Conservation (phyloP, 2,113 vertebrate species). For the Thalassarche chlororhynchos region DNA sequence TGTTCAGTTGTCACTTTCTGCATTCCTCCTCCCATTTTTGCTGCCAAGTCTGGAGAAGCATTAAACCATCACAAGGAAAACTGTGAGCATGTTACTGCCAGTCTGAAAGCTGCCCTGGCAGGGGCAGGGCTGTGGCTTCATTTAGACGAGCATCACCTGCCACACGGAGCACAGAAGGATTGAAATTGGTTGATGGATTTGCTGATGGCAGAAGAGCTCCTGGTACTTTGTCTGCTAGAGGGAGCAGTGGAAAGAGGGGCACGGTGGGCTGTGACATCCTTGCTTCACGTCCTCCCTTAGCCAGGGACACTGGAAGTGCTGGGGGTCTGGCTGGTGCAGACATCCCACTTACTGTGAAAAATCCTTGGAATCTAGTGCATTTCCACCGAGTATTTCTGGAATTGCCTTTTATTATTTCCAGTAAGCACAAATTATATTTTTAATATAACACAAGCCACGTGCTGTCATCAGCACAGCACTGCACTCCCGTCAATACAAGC, state of each 20-base stretch:
- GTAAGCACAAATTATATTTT: background rate
- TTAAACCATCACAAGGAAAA: background rate
- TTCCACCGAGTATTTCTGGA: background rate
- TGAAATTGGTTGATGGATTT: background rate
- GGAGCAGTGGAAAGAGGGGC: background rate
- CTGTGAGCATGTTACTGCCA: background rate
- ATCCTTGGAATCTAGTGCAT: background rate
- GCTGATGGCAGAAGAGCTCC: background rate
- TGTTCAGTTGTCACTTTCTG: background rate
- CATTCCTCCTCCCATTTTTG: background rate
- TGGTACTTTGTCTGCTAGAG: too few species aligned
- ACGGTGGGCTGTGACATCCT: background rate
- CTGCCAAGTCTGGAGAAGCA: background rate
- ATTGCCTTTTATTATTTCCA: background rate
- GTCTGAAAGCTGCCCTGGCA: background rate
- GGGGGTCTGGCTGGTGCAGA: background rate
- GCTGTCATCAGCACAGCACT: background rate
- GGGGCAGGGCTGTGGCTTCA: background rate
- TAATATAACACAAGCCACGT: background rate
- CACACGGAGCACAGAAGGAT: background rate
- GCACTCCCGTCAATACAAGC: background rate
- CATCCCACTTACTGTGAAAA: background rate
- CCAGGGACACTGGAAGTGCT: background rate
- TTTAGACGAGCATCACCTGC: background rate
- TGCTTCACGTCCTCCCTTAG: background rate